Evolutionary conservation across 1,140 invertebrate genomes (phyloP).

Genomic region (Orchesella cincta): DNA sequence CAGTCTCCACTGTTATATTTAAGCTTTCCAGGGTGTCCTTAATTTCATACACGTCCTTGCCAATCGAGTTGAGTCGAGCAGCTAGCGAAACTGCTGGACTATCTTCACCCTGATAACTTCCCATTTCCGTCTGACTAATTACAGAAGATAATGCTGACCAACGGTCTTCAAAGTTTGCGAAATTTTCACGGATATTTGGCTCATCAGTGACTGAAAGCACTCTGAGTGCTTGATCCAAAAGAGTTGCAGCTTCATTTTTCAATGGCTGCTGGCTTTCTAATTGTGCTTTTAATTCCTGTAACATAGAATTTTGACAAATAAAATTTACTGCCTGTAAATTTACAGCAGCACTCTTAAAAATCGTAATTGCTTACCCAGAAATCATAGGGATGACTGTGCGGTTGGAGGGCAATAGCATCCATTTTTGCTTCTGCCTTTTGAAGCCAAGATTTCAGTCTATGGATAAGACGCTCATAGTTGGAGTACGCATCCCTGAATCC

Average conservation of each 20-base stretch:
- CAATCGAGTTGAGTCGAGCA: constrained; percentile 71
- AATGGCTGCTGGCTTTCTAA: constrained; percentile 81
- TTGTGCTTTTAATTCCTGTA: constrained; percentile 77
- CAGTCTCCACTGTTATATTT: constrained; percentile 74
- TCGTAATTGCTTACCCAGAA: constrained; percentile 67
- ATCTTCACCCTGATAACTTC: constrained; percentile 68
- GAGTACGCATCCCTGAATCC: constrained; percentile 75
- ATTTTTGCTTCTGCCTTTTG: constrained; percentile 69
- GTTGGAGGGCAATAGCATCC: constrained; percentile 58
- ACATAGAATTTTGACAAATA: neutral
- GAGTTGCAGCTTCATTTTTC: constrained; percentile 68
- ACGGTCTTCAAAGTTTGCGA: constrained; percentile 71
- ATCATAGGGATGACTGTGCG: constrained; percentile 64
- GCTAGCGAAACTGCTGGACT: constrained; percentile 64
- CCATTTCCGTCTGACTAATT: constrained; percentile 67
- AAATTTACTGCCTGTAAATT: neutral
- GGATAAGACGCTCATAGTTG: constrained; percentile 69
- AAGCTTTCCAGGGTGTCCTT: constrained; percentile 67
- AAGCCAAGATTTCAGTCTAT: constrained; percentile 74
- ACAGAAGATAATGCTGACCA: constrained; percentile 68
- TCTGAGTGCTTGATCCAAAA: constrained; percentile 74
- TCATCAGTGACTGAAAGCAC: constrained; percentile 78
- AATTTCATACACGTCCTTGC: constrained; percentile 72
- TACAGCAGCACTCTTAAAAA: neutral
- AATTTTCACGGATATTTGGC: constrained; percentile 73